A percentile compares a stretch with the other conserved stretches of the same genome.
phyloP scores from a whole-genome alignment of 2,888 invertebrate species.

The Scaptomyza flava region DNA sequence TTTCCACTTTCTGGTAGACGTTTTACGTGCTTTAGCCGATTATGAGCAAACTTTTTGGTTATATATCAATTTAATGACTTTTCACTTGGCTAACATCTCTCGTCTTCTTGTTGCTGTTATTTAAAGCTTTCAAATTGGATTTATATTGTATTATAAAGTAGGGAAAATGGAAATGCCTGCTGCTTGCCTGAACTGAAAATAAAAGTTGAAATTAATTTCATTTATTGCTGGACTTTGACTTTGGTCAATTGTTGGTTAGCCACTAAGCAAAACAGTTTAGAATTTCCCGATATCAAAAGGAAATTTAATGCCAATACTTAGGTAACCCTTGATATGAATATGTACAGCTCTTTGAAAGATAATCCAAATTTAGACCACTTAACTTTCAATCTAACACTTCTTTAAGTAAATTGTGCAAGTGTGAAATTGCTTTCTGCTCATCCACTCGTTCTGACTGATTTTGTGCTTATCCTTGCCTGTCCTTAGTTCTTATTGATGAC shows the following conservation, averaged over 20 bases:
- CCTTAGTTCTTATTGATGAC: constrained; percentile 71
- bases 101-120: constrained; percentile 35
- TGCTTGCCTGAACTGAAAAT: not conserved
- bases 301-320: too few relatives aligned
- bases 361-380: not conserved
- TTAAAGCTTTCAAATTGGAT: constrained; percentile 65
- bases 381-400: not conserved
- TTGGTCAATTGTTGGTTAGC: not conserved
- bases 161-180: constrained; percentile 33
- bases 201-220: constrained; percentile 55
- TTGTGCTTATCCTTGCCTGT: constrained; percentile 41
- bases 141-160: constrained; percentile 67
- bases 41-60: constrained; percentile 75
- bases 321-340: not conserved
- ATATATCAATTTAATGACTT: constrained; percentile 78
- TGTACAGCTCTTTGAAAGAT: not conserved
- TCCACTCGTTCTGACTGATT: constrained; percentile 29
- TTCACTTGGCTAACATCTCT: constrained; percentile 46
- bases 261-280: constrained; percentile 4
- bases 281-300: not conserved
- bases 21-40: constrained; percentile 59
- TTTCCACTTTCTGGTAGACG: constrained; percentile 36
- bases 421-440: constrained; percentile 28
- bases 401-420: constrained; percentile 6
- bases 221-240: constrained; percentile 48